A percentile compares a stretch with the other conserved stretches of the same genome.
phyloP scores from a whole-genome alignment of 1,140 invertebrate species.

The Campoletis sonorensis region DNA sequence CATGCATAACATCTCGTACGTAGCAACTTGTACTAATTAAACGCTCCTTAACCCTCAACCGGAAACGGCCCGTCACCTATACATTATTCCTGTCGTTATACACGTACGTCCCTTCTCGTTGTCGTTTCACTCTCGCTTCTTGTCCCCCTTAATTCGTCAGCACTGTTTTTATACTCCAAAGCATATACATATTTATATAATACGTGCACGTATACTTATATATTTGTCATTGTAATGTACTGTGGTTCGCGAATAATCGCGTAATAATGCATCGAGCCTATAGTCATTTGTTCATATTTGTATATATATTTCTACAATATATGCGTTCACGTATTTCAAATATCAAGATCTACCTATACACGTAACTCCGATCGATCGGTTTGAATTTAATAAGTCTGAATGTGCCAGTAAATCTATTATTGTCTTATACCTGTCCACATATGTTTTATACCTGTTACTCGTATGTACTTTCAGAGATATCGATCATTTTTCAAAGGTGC shows the following conservation, averaged over 20 bases:
- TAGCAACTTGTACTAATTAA: constrained; percentile 62
- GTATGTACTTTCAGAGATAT: neutral
- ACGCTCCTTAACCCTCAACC: constrained; percentile 62
- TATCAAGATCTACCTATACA: neutral
- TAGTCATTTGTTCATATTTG: neutral
- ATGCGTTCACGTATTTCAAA: neutral
- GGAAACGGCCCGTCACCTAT: constrained; percentile 54
- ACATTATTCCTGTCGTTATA: constrained; percentile 45
- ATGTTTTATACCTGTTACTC: neutral
- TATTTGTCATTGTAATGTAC: neutral
- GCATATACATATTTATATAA: neutral
- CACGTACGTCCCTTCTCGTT: constrained; percentile 17
- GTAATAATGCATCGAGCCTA: constrained; percentile 17
- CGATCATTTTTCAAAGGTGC: neutral
- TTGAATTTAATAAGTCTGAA: constrained; percentile 50
- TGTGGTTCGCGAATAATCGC: constrained; percentile 17
- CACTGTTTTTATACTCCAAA: constrained; percentile 26
- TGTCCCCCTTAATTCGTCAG: constrained; percentile 28
- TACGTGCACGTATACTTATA: neutral
- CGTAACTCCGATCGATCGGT: constrained; percentile 44
- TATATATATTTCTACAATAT: neutral
- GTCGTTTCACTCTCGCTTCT: constrained; percentile 15
- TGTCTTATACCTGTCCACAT: neutral
- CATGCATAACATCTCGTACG: constrained; percentile 33
- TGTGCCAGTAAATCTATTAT: constrained; percentile 30